Conservation (phyloP, 2,113 vertebrate species). For the Menidia beryllina region DNA sequence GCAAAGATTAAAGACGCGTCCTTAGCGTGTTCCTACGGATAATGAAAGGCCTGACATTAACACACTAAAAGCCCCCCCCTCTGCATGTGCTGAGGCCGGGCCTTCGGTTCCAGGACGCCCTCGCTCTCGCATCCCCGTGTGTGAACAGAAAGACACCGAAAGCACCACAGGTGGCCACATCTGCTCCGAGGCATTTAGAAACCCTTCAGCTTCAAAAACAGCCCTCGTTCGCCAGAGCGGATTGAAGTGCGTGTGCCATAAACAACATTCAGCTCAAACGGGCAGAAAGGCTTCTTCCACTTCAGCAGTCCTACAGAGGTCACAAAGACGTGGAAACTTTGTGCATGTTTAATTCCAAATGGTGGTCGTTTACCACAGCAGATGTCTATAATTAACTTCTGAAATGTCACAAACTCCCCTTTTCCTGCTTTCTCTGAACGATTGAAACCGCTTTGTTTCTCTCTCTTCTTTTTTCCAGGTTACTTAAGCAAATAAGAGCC, state of each 20-base stretch:
- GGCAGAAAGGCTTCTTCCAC: background rate
- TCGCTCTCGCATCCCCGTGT: conserved; percentile 25
- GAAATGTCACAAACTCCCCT: background rate
- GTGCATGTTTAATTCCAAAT: background rate
- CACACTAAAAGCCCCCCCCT: no score
- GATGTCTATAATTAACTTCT: no score
- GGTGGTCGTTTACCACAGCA: no score
- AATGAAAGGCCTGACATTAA: no score
- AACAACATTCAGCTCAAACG: background rate
- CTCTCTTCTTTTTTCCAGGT: background rate
- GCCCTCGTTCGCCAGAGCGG: conserved; percentile 8
- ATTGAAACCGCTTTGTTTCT: background rate
- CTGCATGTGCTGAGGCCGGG: no score
- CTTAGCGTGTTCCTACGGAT: no score
- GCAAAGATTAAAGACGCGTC: no score
- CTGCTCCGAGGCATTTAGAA: conserved; percentile 52
- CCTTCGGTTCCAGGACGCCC: conserved; percentile 34
- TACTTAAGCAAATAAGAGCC: conserved; percentile 9
- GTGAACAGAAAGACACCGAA: conserved; percentile 51
- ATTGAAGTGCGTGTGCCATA: conserved; percentile 7
- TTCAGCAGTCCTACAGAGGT: conserved; percentile 2
- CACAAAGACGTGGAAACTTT: background rate
- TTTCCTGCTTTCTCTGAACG: background rate
- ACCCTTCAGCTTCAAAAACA: conserved; percentile 30
- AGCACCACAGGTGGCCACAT: conserved; percentile 57